A percentile compares a stretch with the other conserved stretches of the same genome.
These are phyloP conservation scores for Acipenser transmontanus DNA, from an alignment of 2,797 vertebrate genomes.

Conservation along the genomic window DNA sequence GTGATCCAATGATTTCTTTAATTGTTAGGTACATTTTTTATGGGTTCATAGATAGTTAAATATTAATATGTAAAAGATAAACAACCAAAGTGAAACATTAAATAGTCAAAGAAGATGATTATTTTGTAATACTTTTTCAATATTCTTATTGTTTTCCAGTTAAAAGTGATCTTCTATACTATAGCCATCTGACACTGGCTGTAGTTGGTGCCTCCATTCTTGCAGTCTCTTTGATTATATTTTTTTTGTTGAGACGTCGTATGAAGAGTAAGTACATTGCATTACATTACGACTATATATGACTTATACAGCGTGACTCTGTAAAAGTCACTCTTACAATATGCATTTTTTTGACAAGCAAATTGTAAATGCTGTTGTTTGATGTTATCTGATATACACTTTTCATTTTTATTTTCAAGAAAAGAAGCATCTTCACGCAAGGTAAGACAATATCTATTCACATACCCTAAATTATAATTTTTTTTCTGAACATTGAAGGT, in stretches of 20 bases:
- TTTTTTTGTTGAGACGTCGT: neutral
- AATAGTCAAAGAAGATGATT: too few species aligned
- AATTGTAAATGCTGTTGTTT: too few species aligned
- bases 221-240: neutral
- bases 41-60: too few species aligned
- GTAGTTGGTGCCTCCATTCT: neutral
- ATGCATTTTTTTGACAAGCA: neutral
- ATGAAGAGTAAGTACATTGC: neutral
- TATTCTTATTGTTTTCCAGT: neutral
- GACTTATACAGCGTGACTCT: neutral
- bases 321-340: neutral
- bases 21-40: neutral
- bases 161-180: neutral
- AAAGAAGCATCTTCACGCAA: neutral
- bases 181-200: neutral
- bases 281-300: too few species aligned
- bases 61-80: too few species aligned
- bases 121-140: neutral
- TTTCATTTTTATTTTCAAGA: neutral
- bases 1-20: neutral
- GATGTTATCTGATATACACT: neutral
- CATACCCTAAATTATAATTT: neutral
- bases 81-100: too few species aligned
- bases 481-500: too few species aligned
- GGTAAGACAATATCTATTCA: neutral